Conservation (phyloP, 1,140 invertebrate genomes). For the Papilio glaucus region DNA sequence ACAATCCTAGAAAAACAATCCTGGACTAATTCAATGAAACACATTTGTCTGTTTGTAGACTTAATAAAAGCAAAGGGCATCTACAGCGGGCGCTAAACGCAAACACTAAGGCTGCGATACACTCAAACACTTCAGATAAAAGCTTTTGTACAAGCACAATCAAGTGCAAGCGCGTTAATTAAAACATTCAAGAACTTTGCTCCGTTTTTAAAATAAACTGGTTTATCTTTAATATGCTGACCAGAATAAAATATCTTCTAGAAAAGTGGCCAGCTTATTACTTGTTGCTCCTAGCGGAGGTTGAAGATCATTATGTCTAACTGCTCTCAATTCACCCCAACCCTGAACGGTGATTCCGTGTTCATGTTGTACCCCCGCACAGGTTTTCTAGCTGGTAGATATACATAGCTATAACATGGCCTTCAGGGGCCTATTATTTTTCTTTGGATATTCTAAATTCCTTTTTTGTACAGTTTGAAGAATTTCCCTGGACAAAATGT, state of each 20-base stretch:
- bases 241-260: background rate
- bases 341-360: too few relatives aligned
- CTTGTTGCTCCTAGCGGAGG: too few relatives aligned
- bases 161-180: background rate
- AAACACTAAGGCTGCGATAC: background rate
- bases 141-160: constrained; percentile 25
- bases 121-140: constrained; percentile 9
- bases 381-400: too few relatives aligned
- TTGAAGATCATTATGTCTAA: too few relatives aligned
- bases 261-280: too few relatives aligned
- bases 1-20: background rate
- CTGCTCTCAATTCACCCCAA: too few relatives aligned
- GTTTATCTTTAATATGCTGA: background rate
- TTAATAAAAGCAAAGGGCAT: background rate
- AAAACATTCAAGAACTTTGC: background rate
- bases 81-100: background rate
- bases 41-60: background rate
- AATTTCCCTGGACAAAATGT: too few relatives aligned
- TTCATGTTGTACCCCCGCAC: too few relatives aligned
- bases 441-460: too few relatives aligned
- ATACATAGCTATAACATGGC: too few relatives aligned
- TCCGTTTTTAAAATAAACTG: background rate
- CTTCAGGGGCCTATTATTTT: too few relatives aligned
- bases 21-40: background rate
- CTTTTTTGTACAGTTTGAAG: too few relatives aligned